Conservation (phyloP, 2,797 vertebrate species). For the Anisognathus igniventris region DNA sequence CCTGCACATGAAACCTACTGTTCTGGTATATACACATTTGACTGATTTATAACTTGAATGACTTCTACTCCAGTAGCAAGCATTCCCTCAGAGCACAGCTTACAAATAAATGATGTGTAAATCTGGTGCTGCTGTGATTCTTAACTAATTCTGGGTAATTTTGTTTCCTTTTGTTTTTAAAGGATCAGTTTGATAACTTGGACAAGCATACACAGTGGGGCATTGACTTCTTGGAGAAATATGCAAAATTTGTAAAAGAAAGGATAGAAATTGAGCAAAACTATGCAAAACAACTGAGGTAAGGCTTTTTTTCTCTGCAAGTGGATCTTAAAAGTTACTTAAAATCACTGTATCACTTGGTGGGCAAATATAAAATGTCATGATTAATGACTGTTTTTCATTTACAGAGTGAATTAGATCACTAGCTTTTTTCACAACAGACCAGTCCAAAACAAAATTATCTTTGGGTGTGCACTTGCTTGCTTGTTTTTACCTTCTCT, state of each 20-base stretch:
- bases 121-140: neutral
- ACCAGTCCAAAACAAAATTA: neutral
- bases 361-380: neutral
- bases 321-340: neutral
- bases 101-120: neutral
- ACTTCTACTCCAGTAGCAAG: neutral
- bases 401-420: neutral
- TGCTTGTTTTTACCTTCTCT: neutral
- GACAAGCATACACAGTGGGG: constrained; percentile 99
- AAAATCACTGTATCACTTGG: neutral
- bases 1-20: neutral
- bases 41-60: neutral
- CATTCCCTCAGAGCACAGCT: neutral
- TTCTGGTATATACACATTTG: neutral
- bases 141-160: neutral
- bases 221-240: constrained; percentile 97
- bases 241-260: constrained; percentile 98
- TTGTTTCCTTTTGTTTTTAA: constrained; percentile 55
- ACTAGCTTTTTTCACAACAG: neutral
- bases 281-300: constrained; percentile 98
- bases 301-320: constrained; percentile 49
- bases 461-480: neutral
- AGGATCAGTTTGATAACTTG: constrained; percentile 99
- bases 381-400: constrained; percentile 17
- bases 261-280: constrained; percentile 96